Percentiles rank a stretch among this genome's conserved stretches.
Conservation (phyloP, 2,797 vertebrate species). For the Amblyraja radiata region DNA sequence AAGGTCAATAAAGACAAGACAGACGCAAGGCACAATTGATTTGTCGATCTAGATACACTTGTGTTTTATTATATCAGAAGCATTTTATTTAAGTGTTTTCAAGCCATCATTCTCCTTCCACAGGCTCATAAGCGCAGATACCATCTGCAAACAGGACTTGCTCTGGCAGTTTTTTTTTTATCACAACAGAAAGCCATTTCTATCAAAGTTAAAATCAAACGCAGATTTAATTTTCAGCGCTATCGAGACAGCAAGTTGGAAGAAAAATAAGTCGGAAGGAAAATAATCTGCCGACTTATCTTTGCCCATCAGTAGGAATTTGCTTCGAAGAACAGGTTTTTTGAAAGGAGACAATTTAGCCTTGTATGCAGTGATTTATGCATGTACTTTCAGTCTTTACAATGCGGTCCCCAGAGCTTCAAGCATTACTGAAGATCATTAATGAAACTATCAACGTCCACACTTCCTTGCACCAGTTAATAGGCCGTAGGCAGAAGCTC, state of each 20-base stretch:
- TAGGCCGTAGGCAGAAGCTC: slow-evolving; percentile 35
- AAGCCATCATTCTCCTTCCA: not conserved
- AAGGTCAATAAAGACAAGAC: not conserved
- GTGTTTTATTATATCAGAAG: not conserved
- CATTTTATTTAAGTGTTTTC: slow-evolving; percentile 6
- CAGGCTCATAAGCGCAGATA: not conserved
- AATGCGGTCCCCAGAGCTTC: slow-evolving; percentile 25
- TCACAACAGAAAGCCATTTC: not conserved
- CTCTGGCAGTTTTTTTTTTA: not conserved
- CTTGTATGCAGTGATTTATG: slow-evolving; percentile 36
- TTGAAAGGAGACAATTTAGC: slow-evolving; percentile 25
- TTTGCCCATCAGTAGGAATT: not conserved
- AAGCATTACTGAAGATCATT: slow-evolving; percentile 37
- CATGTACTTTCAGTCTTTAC: slow-evolving; percentile 8
- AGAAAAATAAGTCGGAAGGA: not conserved
- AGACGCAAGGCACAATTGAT: not conserved
- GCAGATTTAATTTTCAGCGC: not conserved
- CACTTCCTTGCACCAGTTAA: slow-evolving; percentile 37
- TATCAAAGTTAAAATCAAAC: slow-evolving; percentile 7
- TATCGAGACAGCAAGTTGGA: not conserved
- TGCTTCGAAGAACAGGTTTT: not conserved
- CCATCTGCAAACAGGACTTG: not conserved
- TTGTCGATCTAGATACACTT: not conserved
- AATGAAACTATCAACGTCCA: slow-evolving; percentile 35
- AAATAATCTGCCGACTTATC: not conserved